Evolutionary conservation across 23 tunicate genomes (phyloP).

Genomic region (Halocynthia roretzi): DNA sequence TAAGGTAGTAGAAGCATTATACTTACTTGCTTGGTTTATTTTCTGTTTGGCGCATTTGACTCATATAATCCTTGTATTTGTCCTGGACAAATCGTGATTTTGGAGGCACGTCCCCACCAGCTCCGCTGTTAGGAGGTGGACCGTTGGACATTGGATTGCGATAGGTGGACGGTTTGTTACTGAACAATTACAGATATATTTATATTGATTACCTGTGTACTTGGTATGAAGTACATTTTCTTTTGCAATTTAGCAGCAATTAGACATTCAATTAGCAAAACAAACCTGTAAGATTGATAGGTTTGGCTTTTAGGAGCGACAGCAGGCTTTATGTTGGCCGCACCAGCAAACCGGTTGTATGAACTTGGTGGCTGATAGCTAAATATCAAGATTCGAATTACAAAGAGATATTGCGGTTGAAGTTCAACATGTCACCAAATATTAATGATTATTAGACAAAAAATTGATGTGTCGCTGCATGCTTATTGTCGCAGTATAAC

Average conservation of each 20-base stretch:
- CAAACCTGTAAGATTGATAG: conserved; percentile 48
- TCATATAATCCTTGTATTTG: conserved; percentile 52
- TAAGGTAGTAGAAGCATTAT: too few relatives aligned
- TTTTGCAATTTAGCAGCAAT: too few relatives aligned
- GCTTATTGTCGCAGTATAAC: too few relatives aligned
- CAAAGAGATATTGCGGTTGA: too few relatives aligned
- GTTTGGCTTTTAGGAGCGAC: conserved; percentile 30
- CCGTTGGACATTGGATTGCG: not conserved
- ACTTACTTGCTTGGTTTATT: not conserved
- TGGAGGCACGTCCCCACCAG: conserved; percentile 6
- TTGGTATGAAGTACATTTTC: too few relatives aligned
- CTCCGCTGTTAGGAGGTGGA: conserved; percentile 30
- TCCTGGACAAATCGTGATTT: conserved; percentile 54
- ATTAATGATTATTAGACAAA: too few relatives aligned
- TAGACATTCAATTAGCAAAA: not conserved
- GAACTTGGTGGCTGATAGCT: conserved; percentile 3
- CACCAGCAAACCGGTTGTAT: conserved; percentile 80
- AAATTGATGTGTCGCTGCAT: too few relatives aligned
- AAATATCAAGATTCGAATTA: not conserved
- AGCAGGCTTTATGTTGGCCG: conserved; percentile 25
- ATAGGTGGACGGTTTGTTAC: not conserved
- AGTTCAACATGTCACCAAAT: too few relatives aligned
- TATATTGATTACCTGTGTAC: too few relatives aligned
- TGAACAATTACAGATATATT: not conserved
- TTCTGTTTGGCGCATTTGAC: conserved; percentile 39